A percentile compares a stretch with the other conserved stretches of the same genome.
These are phyloP conservation scores for Notarius quadriscutis DNA, from an alignment of 2,113 vertebrate genomes.

Conservation along the genomic window DNA sequence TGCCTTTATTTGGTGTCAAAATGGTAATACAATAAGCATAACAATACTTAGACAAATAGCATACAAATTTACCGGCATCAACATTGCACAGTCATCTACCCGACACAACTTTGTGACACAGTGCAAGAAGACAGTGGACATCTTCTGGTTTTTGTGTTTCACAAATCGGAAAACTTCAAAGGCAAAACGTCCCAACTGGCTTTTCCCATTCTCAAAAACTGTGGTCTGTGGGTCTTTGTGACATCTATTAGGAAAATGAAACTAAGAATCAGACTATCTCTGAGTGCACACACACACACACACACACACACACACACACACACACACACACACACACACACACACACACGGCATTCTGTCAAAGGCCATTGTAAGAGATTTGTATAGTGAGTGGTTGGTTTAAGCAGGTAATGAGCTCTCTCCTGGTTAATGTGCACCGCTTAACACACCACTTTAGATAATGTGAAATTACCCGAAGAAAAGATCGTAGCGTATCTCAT, in stretches of 20 bases:
- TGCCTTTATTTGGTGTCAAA: background rate
- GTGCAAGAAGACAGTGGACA: conserved; percentile 95
- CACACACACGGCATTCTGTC: conserved; percentile 17
- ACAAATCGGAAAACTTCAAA: conserved; percentile 98
- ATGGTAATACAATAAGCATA: background rate
- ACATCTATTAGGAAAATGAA: conserved; percentile 73
- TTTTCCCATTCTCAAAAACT: conserved; percentile 91
- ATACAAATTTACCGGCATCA: conserved; percentile 83
- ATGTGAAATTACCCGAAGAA: conserved; percentile 85
- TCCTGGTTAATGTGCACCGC: conserved; percentile 60
- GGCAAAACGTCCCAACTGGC: conserved; percentile 92
- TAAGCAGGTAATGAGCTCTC: conserved; percentile 70
- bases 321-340: conserved; percentile 19
- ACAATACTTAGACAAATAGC: background rate
- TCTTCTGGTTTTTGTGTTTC: conserved; percentile 97
- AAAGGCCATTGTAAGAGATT: conserved; percentile 51
- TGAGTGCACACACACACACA: conserved; percentile 1
- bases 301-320: conserved; percentile 2
- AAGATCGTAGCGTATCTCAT: conserved; percentile 91
- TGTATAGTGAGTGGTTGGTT: conserved; percentile 43
- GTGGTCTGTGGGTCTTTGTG: conserved; percentile 96
- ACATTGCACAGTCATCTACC: conserved; percentile 86
- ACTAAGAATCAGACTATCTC: conserved; percentile 8
- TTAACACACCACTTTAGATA: conserved; percentile 58
- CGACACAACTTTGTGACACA: conserved; percentile 93